Conservation (phyloP, 2,888 invertebrate genomes). For the Morpho deidamia region DNA sequence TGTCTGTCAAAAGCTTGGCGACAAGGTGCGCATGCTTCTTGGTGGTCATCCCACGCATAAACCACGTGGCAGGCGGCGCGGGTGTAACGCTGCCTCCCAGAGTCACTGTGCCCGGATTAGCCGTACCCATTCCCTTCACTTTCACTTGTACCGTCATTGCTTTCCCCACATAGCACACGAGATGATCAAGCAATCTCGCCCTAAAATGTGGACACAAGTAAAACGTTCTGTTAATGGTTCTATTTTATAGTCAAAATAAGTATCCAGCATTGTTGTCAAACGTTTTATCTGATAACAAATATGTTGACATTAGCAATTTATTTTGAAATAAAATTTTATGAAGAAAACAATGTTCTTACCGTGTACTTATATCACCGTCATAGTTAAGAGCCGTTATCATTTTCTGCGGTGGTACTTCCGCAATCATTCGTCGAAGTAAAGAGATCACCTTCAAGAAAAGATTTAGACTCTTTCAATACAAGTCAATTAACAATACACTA, state of each 20-base stretch:
- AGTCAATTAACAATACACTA: too few species aligned
- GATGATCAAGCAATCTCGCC: constrained; percentile 91
- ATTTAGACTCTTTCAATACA: background rate
- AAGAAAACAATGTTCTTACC: constrained; percentile 31
- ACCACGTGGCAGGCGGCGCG: constrained; percentile 81
- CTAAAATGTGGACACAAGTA: constrained; percentile 42
- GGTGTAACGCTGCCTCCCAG: constrained; percentile 71
- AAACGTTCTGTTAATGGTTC: too few species aligned
- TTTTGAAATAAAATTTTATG: background rate
- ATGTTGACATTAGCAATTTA: background rate
- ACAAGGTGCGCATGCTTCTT: constrained; percentile 93
- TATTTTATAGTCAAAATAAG: too few species aligned
- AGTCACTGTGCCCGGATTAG: constrained; percentile 65
- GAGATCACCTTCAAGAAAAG: constrained; percentile 85
- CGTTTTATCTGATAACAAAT: background rate
- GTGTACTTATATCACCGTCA: constrained; percentile 44
- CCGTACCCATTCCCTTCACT: constrained; percentile 60
- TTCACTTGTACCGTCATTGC: constrained; percentile 94
- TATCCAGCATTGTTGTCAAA: too few species aligned
- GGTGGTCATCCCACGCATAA: constrained; percentile 90
- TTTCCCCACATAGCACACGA: constrained; percentile 94
- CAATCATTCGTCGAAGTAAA: constrained; percentile 90
- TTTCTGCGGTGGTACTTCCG: constrained; percentile 91
- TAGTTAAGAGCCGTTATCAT: constrained; percentile 87
- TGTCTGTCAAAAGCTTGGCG: constrained; percentile 91